A percentile compares a stretch with the other conserved stretches of the same genome.
phyloP scores from a whole-genome alignment of 2,113 vertebrate genomes.

The Struthidea cinerea region DNA sequence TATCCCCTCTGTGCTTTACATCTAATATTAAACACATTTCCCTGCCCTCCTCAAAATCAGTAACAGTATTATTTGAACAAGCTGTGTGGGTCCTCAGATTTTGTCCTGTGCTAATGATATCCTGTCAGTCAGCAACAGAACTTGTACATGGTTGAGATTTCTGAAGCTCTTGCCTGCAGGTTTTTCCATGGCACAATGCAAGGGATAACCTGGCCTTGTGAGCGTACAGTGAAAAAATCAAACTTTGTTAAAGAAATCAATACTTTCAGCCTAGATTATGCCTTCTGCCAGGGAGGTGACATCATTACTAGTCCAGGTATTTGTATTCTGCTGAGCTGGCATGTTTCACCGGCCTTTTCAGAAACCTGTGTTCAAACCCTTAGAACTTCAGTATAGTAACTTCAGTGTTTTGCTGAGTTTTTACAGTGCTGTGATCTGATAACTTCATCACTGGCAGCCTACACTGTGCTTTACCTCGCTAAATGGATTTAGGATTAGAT shows the following conservation, averaged over 20 bases:
- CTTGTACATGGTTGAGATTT: not conserved
- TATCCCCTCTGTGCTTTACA: not conserved
- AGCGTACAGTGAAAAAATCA: not conserved
- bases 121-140: not conserved
- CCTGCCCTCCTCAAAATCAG: not conserved
- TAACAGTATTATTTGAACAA: not conserved
- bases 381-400: not conserved
- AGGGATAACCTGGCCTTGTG: not conserved
- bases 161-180: not conserved
- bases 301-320: constrained; percentile 11
- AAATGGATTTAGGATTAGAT: not conserved
- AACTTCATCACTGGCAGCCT: not conserved
- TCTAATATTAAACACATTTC: not conserved
- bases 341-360: constrained; percentile 1
- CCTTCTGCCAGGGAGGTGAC: constrained; percentile 14
- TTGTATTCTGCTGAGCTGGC: constrained; percentile 27
- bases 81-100: not conserved
- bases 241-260: constrained; percentile 34
- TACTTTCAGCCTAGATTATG: not conserved
- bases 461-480: not conserved
- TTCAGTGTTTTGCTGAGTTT: not conserved
- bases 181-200: not conserved
- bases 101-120: not conserved
- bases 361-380: not conserved
- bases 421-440: not conserved